These are phyloP conservation scores for Polypterus bichir DNA, from an alignment of 2,113 vertebrate genomes.

Conservation along the genomic window DNA sequence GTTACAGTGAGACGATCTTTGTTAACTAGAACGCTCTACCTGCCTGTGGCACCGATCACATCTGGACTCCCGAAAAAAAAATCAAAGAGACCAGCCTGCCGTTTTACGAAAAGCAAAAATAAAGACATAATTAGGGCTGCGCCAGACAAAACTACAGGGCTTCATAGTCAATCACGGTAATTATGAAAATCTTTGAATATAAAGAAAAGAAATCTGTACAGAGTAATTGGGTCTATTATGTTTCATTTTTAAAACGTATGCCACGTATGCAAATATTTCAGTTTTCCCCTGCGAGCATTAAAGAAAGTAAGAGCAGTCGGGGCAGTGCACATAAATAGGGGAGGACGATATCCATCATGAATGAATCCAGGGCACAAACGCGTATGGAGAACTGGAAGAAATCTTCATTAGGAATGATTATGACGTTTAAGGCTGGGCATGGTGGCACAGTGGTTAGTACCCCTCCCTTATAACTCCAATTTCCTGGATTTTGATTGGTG, in stretches of 20 bases:
- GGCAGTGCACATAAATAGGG: too few relatives aligned
- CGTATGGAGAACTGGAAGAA: too few relatives aligned
- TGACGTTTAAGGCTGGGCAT: too few relatives aligned
- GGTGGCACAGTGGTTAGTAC: too few relatives aligned
- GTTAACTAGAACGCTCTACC: slow-evolving; percentile 39
- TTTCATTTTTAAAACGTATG: slow-evolving; percentile 37
- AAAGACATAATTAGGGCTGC: slow-evolving; percentile 34
- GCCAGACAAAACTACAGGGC: slow-evolving; percentile 41
- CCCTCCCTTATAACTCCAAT: too few relatives aligned
- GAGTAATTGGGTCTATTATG: slow-evolving; percentile 42
- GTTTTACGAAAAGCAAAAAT: slow-evolving; percentile 24
- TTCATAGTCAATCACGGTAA: slow-evolving; percentile 30
- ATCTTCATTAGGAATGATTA: too few relatives aligned
- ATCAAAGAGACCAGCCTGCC: slow-evolving; percentile 19
- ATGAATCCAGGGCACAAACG: too few relatives aligned
- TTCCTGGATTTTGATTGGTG: too few relatives aligned
- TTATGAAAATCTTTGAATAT: slow-evolving; percentile 34
- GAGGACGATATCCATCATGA: too few relatives aligned
- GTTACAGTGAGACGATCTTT: slow-evolving; percentile 35
- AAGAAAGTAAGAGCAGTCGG: too few relatives aligned
- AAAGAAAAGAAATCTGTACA: slow-evolving; percentile 41
- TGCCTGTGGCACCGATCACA: slow-evolving; percentile 45
- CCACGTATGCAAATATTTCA: too few relatives aligned
- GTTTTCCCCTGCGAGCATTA: too few relatives aligned
- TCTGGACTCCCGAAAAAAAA: slow-evolving; percentile 39